Conservation (phyloP, 2,888 invertebrate genomes). For the Cantharis rufa region DNA sequence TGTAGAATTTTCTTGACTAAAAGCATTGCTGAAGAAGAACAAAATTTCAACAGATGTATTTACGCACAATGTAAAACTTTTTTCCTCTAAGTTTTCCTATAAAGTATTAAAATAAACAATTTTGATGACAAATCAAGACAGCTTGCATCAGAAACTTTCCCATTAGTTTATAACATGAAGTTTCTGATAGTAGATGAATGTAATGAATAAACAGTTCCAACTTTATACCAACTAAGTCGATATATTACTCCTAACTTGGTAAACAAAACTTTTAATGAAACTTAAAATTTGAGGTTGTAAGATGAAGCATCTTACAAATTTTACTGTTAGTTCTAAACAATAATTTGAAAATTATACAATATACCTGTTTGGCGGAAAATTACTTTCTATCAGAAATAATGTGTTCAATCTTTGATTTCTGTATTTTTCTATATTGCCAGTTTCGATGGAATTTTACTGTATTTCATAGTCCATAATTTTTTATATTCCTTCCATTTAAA, state of each 20-base stretch:
- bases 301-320: background rate
- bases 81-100: background rate
- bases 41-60: background rate
- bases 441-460: no score
- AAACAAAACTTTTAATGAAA: background rate
- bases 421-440: no score
- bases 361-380: no score
- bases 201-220: background rate
- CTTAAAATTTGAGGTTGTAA: background rate
- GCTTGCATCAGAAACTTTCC: background rate
- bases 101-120: background rate
- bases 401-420: no score
- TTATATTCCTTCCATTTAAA: no score
- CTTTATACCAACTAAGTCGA: background rate
- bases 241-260: background rate
- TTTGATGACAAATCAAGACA: background rate
- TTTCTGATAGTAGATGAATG: background rate
- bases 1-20: background rate
- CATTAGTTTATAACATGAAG: background rate
- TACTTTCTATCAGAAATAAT: no score
- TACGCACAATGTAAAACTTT: background rate
- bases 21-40: background rate
- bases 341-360: no score
- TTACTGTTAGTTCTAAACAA: background rate
- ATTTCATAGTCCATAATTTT: no score